A percentile compares a stretch with the other conserved stretches of the same genome.
Evolutionary conservation across 2,113 vertebrate species (phyloP).

Genomic region (Azemiops feae): DNA sequence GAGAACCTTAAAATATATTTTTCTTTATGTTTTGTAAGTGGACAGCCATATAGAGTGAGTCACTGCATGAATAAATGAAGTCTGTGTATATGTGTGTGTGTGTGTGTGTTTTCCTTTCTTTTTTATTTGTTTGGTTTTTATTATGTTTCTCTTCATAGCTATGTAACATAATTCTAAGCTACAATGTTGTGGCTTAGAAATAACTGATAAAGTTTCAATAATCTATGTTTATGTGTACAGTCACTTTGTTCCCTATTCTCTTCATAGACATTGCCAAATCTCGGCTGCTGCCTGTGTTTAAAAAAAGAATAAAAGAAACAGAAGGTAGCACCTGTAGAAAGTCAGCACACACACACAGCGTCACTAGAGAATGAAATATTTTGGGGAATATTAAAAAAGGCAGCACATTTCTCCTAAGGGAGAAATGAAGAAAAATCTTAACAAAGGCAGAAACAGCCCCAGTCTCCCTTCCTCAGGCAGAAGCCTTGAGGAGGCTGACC

Average conservation of each 20-base stretch:
- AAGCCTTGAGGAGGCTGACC: no score
- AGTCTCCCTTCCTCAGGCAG: no score
- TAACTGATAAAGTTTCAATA: neutral
- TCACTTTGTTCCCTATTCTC: neutral
- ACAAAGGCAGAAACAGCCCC: no score
- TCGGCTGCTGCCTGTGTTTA: neutral
- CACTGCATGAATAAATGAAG: neutral
- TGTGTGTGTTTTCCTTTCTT: neutral
- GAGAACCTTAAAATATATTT: neutral
- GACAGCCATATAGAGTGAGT: neutral
- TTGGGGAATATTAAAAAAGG: no score
- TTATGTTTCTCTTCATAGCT: neutral
- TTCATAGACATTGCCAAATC: neutral
- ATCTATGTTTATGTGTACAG: neutral
- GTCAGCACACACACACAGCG: no score
- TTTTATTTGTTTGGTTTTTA: neutral
- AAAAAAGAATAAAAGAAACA: neutral
- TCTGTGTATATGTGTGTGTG: neutral
- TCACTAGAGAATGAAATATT: no score
- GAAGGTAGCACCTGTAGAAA: neutral
- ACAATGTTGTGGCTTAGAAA: neutral
- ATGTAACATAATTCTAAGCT: neutral
- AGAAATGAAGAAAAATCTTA: no score
- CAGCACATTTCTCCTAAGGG: no score
- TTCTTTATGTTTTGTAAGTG: neutral